Evolutionary conservation across 1,140 invertebrate genomes (phyloP), one percentile per base, ranked within the genome.

Genomic region (Cotesia chilonis): DNA sequence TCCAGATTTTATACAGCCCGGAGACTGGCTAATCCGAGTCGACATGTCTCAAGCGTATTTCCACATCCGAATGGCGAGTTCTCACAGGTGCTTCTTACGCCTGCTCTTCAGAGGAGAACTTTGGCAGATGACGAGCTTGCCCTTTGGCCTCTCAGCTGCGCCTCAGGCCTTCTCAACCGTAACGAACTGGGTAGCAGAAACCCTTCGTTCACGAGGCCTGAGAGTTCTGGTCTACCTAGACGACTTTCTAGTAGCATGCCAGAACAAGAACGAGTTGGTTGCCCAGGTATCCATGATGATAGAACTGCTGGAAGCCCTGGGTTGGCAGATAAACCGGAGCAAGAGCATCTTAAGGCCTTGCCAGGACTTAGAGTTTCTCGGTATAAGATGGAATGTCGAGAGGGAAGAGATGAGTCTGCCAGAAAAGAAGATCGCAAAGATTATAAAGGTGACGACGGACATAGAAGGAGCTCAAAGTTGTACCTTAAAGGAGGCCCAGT

Each of bases 141-240:
- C 74, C 70, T 83, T 76, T 47, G 75, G 72, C n/a, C 78, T 83
- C 36, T 77, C 79, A 57, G 80, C 81, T 51, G 82, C 80, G 47
- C 81, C 80, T 37, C 72, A 75, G 61, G 80, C 70, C 7, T 83
- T 83, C 63, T 71, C 80, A 37, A 74, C 74, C 4, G n/a, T 82
- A 36, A 79, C 80, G 28, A 83, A 84, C 54, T 83, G 79, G 81
- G 66, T 83, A 10, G 79, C 79, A 14, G 77, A 78, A 66, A 52
- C 75, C 64, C 72, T 83, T 63, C 79, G 78, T 1, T 38, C 60
- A 7, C 65, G 74, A 36, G 79, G 81, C 1, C 73, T 83, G 3
- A 28, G 80, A 20, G 14, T 54, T 64, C 3, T 54, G 4, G 78
- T 83, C 0, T 81, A 81, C 64, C 66, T 81, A 36, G 76, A 81